These are phyloP conservation scores for Sylvia borin DNA, from an alignment of 2,797 vertebrate genomes.

Conservation along the genomic window DNA sequence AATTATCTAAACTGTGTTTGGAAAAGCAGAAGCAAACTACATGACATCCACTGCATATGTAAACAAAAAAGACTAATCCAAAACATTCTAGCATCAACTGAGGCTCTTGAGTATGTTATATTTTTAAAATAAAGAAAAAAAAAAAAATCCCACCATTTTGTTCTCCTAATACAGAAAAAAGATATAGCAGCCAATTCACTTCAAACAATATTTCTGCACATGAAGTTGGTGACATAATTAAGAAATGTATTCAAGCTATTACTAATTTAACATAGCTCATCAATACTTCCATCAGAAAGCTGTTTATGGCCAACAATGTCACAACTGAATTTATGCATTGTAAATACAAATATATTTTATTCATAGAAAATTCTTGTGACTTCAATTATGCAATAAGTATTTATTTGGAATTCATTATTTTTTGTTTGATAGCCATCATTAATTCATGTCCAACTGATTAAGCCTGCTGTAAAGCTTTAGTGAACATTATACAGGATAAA, in stretches of 20 bases:
- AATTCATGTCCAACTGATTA: conserved; percentile 81
- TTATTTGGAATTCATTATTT: conserved; percentile 79
- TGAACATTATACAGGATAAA: conserved; percentile 72
- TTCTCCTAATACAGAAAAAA: conserved; percentile 12
- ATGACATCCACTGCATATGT: neutral
- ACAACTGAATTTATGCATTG: conserved; percentile 69
- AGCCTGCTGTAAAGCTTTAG: conserved; percentile 71
- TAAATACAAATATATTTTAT: conserved; percentile 84
- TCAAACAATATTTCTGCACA: conserved; percentile 48
- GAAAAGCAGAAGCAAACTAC: conserved; percentile 43
- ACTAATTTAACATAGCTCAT: conserved; percentile 79
- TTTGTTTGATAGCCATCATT: conserved; percentile 79
- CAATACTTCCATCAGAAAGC: conserved; percentile 71
- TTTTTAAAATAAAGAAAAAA: neutral
- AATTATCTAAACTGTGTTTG: conserved; percentile 30
- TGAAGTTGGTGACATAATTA: conserved; percentile 69
- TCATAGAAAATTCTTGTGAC: conserved; percentile 77
- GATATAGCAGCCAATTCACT: conserved; percentile 60
- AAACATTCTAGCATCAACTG: conserved; percentile 7
- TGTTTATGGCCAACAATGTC: conserved; percentile 62
- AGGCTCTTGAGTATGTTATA: neutral
- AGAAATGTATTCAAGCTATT: conserved; percentile 77
- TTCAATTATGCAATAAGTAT: conserved; percentile 81
- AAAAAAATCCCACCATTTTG: neutral
- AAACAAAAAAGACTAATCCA: conserved; percentile 3